Percentiles rank a stretch among this genome's conserved stretches.
Conservation (phyloP, 1,140 invertebrate genomes). For the Calycopis cecrops region DNA sequence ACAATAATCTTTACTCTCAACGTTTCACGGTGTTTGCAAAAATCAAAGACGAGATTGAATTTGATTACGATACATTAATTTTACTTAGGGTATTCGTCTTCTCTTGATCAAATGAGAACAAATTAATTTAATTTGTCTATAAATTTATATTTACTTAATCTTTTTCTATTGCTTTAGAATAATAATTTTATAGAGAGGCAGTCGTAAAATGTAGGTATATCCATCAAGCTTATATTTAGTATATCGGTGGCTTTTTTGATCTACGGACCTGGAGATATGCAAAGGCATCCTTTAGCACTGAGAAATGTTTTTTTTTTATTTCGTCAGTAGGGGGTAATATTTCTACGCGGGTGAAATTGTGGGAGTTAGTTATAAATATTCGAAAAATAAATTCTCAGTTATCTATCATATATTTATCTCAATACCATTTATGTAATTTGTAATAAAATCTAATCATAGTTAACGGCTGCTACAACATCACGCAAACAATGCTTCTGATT, state of each 20-base stretch:
- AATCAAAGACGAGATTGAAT: conserved; percentile 71
- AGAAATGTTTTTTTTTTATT: too few species aligned
- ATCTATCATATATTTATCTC: too few species aligned
- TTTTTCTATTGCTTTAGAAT: neutral
- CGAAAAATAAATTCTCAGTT: too few species aligned
- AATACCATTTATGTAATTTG: conserved; percentile 12
- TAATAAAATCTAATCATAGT: conserved; percentile 54
- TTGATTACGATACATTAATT: conserved; percentile 74
- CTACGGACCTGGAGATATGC: too few species aligned
- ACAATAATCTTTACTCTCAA: conserved; percentile 29
- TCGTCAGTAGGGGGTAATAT: too few species aligned
- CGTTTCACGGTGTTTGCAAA: conserved; percentile 52
- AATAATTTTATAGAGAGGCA: too few species aligned
- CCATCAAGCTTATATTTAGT: too few species aligned
- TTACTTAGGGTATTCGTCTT: conserved; percentile 71
- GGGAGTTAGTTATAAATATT: too few species aligned
- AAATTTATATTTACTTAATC: conserved; percentile 30
- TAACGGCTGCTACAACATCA: conserved; percentile 41
- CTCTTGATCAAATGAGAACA: conserved; percentile 58
- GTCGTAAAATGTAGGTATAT: too few species aligned
- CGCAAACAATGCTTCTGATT: conserved; percentile 60
- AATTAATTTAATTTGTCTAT: conserved; percentile 69
- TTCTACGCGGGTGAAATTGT: too few species aligned
- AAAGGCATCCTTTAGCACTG: too few species aligned
- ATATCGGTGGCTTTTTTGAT: too few species aligned